Base-by-base conservation (phyloP, 1,140 invertebrate species). In the Lysiphlebus fabarum region DNA sequence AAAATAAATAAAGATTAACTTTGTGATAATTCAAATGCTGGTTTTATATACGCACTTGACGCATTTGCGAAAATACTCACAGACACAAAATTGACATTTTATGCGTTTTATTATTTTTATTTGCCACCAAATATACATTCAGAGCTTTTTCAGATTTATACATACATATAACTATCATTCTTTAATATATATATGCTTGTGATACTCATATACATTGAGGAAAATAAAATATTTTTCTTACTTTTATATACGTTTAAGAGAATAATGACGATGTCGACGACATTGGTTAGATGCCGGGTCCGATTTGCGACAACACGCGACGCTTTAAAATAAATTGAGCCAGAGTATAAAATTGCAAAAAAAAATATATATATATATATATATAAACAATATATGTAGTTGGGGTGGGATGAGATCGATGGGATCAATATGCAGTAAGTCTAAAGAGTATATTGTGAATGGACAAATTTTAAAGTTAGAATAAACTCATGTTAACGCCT, bases 361-460 rank as follows among this genome's bases (percentile, higher is more conserved):
- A 26, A 26, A 26, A 26, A 26, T 26, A 26, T 26, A 17, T 17
- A 26, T 26, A 26, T 26, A 4, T 26, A 26, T n/a, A n/a, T n/a
- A n/a, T n/a, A n/a, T n/a, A n/a, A n/a, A n/a, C n/a, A n/a, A n/a
- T n/a, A n/a, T 26, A 26, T 26, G 17, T 26, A 36, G 43, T n/a
- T 34, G 53, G 56, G 58, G 60, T 48, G 47, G 59, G 58, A 51
- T 43, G 41, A 61, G 71, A 77, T 77, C 74, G 73, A 77, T 76
- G 74, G 69, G 73, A 77, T 77, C 74, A 76, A 77, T 77, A 77
- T 77, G 75, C 75, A 76, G 75, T 77, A 76, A 77, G 74, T 76
- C 71, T 75, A 70, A 71, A 64, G 57, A 56, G 69, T 73, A 69
- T 73, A 69, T 64, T 65, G 70, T 73, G 75, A 77, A 76, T 74